Conservation (phyloP, 2,888 invertebrate genomes). For the Dexiosoma caninum region DNA sequence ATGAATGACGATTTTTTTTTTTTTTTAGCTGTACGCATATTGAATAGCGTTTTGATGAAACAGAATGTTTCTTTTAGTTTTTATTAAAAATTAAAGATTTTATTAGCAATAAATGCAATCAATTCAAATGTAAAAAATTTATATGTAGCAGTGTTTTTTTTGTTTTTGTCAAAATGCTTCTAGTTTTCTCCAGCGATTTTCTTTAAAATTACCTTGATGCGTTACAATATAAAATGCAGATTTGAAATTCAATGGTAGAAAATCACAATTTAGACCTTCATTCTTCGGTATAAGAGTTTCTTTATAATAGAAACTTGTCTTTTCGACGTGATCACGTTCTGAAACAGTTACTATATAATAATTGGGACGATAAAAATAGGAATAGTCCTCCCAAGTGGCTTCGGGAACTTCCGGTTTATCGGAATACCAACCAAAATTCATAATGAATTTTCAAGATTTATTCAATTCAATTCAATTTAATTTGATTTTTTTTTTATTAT, state of each 20-base stretch:
- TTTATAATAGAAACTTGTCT: constrained; percentile 73
- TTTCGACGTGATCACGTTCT: constrained; percentile 78
- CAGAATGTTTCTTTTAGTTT: too few species aligned
- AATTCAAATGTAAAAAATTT: too few species aligned
- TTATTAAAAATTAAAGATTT: too few species aligned
- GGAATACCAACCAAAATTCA: constrained; percentile 77
- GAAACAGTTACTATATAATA: constrained; percentile 78
- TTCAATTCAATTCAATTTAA: too few species aligned
- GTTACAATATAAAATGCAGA: constrained; percentile 77
- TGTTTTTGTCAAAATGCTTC: too few species aligned
- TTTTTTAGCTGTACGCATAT: too few species aligned
- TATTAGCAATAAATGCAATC: too few species aligned
- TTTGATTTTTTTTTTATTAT: constrained; percentile 55
- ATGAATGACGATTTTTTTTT: too few species aligned
- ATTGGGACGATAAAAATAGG: constrained; percentile 76
- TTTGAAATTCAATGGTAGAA: constrained; percentile 77
- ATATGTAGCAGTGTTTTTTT: too few species aligned
- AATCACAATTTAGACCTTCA: constrained; percentile 76
- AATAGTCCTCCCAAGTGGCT: constrained; percentile 79
- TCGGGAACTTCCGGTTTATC: constrained; percentile 76
- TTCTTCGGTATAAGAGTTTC: constrained; percentile 75
- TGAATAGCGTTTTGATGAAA: too few species aligned
- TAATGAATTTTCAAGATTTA: constrained; percentile 64
- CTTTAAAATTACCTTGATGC: constrained; percentile 78
- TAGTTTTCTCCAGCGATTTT: too few species aligned